phyloP scores from a whole-genome alignment of 2,888 invertebrate species.

The Ptilodon capucinus region DNA sequence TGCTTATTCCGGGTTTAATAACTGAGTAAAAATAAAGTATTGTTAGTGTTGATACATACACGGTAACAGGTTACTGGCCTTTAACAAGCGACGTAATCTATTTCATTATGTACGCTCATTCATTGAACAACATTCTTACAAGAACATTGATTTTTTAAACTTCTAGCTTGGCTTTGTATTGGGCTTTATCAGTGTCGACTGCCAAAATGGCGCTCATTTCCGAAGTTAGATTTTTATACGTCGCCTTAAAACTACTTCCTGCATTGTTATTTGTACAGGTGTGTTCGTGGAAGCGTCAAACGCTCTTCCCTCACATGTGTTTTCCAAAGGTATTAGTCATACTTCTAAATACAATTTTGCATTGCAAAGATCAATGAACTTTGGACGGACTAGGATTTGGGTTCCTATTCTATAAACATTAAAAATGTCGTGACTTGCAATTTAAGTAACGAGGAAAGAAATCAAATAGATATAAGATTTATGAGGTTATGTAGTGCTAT shows the following conservation, averaged over 20 bases:
- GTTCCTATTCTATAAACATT: constrained; percentile 24
- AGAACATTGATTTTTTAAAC: background rate
- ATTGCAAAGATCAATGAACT: constrained; percentile 44
- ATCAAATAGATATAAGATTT: constrained; percentile 1
- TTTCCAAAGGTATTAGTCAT: constrained; percentile 56
- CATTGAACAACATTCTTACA: background rate
- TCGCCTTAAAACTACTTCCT: constrained; percentile 15
- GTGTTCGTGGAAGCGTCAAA: constrained; percentile 36
- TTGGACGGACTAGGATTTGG: constrained; percentile 25
- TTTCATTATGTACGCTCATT: background rate
- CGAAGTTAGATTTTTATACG: background rate
- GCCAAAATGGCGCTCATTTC: background rate
- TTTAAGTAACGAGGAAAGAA: constrained; percentile 13
- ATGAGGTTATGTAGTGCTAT: background rate
- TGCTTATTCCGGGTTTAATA: background rate
- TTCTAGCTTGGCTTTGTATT: background rate
- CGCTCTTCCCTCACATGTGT: constrained; percentile 32
- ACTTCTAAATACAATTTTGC: constrained; percentile 47
- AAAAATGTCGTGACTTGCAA: constrained; percentile 35
- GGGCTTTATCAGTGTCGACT: background rate
- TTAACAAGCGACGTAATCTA: background rate
- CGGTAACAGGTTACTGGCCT: background rate
- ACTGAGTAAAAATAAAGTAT: background rate
- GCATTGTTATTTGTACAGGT: constrained; percentile 45
- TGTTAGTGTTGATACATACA: background rate